A percentile compares a stretch with the other conserved stretches of the same genome.
These are phyloP conservation scores for Barbus barbus DNA, from an alignment of 2,113 vertebrate species.

Conservation along the genomic window DNA sequence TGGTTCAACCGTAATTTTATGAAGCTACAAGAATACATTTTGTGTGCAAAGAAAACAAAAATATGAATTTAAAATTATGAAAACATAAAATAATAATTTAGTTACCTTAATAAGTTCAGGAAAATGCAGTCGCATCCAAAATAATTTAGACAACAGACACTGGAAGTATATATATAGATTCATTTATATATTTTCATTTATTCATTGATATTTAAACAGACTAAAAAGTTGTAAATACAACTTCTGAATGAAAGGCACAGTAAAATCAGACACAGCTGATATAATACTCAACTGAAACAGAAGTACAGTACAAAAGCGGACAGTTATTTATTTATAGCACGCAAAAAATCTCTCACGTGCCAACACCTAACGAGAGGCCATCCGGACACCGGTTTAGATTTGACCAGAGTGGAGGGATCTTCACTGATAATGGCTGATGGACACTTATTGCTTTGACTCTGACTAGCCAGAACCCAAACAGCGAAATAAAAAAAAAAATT, in stretches of 20 bases:
- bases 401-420: conserved; percentile 57
- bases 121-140: conserved; percentile 25
- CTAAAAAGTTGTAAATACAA: conserved; percentile 97
- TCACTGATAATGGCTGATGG: conserved; percentile 61
- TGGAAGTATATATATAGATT: conserved; percentile 22
- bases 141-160: conserved; percentile 51
- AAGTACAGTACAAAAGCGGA: conserved; percentile 93
- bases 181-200: conserved; percentile 66
- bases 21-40: too few species aligned
- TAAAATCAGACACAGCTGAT: conserved; percentile 97
- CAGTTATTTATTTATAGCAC: conserved; percentile 91
- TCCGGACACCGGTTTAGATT: conserved; percentile 66
- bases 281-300: conserved; percentile 84
- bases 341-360: conserved; percentile 80
- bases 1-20: too few species aligned
- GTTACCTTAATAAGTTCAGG: too few species aligned
- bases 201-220: conserved; percentile 93
- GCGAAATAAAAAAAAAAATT: neutral
- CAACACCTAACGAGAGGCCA: conserved; percentile 62
- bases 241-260: conserved; percentile 96
- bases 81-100: too few species aligned
- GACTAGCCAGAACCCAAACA: conserved; percentile 4
- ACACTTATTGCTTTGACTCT: conserved; percentile 56
- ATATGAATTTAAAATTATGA: too few species aligned
- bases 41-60: too few species aligned